These are phyloP conservation scores for Eupelmus urozonus DNA, from an alignment of 2,888 invertebrate genomes.

Conservation along the genomic window DNA sequence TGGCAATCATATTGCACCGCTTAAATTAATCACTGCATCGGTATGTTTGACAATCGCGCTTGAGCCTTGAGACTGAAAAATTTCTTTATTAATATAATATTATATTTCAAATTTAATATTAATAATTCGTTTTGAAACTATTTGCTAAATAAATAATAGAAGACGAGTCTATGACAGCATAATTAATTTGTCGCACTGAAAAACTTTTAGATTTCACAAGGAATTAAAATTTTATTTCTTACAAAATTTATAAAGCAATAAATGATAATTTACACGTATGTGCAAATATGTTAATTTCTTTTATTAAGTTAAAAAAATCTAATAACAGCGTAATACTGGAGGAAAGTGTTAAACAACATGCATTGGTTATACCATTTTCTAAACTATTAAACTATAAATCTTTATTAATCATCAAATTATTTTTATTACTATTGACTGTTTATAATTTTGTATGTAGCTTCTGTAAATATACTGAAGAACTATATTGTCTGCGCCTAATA, in stretches of 20 bases:
- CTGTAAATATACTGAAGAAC: conserved; percentile 70
- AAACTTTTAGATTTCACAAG: background rate
- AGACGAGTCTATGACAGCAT: background rate
- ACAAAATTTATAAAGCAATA: conserved; percentile 20
- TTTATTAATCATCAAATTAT: conserved; percentile 57
- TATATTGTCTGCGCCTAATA: conserved; percentile 55
- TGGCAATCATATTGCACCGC: conserved; percentile 54
- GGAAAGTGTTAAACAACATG: conserved; percentile 16
- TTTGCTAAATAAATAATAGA: background rate
- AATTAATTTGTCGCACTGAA: background rate
- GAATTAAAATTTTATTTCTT: background rate
- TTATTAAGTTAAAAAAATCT: background rate
- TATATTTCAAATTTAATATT: conserved; percentile 20
- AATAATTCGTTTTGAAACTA: conserved; percentile 19
- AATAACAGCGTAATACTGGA: background rate
- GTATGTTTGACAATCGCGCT: conserved; percentile 74
- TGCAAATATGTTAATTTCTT: no score
- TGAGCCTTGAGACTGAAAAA: conserved; percentile 70
- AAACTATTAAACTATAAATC: conserved; percentile 72
- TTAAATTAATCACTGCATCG: conserved; percentile 60
- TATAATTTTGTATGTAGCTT: conserved; percentile 75
- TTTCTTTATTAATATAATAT: conserved; percentile 33
- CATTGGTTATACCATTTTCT: conserved; percentile 49
- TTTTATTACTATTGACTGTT: conserved; percentile 70
- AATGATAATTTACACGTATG: background rate